These are phyloP conservation scores for Galago senegalensis DNA, from an alignment of 2,797 vertebrate species.

Conservation along the genomic window DNA sequence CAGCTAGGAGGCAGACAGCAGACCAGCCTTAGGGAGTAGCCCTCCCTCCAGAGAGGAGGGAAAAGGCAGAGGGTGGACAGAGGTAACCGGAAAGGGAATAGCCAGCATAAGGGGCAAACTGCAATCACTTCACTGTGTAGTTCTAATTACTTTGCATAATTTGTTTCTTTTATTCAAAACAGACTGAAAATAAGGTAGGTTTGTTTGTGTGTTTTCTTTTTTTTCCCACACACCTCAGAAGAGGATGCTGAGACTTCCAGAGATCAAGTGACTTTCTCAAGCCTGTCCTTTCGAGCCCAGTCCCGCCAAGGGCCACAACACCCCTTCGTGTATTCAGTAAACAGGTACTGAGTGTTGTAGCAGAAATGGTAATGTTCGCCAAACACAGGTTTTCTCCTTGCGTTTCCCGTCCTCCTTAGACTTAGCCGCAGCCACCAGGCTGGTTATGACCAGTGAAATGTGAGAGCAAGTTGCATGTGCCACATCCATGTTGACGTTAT, in stretches of 20 bases:
- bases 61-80: accelerated
- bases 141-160: background rate
- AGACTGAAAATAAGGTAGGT: background rate
- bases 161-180: background rate
- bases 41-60: background rate
- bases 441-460: background rate
- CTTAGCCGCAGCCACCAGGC: background rate
- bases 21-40: background rate
- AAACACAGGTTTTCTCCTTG: background rate
- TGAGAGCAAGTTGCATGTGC: background rate
- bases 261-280: background rate
- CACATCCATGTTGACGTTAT: background rate
- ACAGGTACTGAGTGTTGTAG: background rate
- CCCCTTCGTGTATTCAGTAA: background rate
- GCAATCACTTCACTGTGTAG: background rate
- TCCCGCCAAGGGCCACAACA: background rate
- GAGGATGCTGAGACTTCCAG: background rate
- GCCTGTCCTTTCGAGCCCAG: background rate
- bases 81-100: no score
- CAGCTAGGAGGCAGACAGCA: background rate
- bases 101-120: background rate
- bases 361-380: background rate
- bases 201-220: background rate
- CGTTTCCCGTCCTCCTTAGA: background rate
- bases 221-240: background rate